Evolutionary conservation across 2,113 vertebrate genomes (phyloP), one percentile per base, ranked within the genome.

Genomic region (Seriola aureovittata): DNA sequence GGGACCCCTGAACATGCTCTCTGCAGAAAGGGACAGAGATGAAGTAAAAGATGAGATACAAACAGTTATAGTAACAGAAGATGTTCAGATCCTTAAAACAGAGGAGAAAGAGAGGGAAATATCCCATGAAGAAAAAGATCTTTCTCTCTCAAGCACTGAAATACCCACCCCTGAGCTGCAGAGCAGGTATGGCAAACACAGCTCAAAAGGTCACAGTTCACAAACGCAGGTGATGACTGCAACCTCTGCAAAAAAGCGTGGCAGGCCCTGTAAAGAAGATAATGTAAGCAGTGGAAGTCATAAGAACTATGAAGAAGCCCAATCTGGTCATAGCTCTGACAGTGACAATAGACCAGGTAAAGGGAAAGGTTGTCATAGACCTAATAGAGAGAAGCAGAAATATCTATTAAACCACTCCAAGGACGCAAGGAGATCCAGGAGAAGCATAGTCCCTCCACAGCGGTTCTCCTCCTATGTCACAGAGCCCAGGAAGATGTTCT

Each of bases 381-480:
- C 21, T 14, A 5, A 64, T 69, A 55, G 38, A 82, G 46, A 74
- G 5, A 36, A 4, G 14, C 54, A 68, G 12, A 81, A 55, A 48
- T 79, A 81, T 63, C 91, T 83, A 57, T 60, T 68, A 59, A 59
- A 84, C 57, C 85, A 91, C 80, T 88, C 66, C 17, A 91, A 86
- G 25, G 90, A 88, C 42, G 55, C 89, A 73, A 85, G 89, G 78
- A 96, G 94, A 94, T 95, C 93, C 17, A 96, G 95, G 87, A 93
- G 96, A 89, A 97, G 93, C 68, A 95, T 97, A 87, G 95, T 97
- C n/a, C 96, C 95, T 54, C 97, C 97, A 66, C 95, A 96, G 4
- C 95, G 96, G 89, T 97, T 96, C 76, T 97, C 97, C 48, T 95
- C 97, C 16, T 99, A 97, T 78, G 96, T 99, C 57, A 98, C 96